These are phyloP conservation scores for Nasonovia ribisnigri DNA, from an alignment of 2,888 invertebrate genomes.

Conservation along the genomic window DNA sequence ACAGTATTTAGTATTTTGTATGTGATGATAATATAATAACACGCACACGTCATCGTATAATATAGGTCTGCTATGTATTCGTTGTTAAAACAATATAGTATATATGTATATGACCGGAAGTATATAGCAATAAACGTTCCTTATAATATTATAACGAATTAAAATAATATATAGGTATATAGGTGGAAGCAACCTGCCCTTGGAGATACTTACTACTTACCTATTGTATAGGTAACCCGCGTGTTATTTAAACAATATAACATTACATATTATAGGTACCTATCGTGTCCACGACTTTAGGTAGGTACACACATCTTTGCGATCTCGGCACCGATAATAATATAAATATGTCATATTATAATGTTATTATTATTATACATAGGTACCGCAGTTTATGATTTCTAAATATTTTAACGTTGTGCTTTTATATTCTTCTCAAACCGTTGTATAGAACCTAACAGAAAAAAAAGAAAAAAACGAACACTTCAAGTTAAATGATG, in stretches of 20 bases:
- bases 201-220: background rate
- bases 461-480: slow-evolving; percentile 26
- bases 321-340: background rate
- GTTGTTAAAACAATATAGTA: background rate
- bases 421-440: background rate
- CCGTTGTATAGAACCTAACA: background rate
- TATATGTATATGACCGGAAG: background rate
- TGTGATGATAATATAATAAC: background rate
- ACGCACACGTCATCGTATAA: background rate
- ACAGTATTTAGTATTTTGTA: too few species aligned
- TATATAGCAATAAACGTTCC: background rate
- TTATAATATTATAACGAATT: background rate
- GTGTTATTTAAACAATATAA: background rate
- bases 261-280: background rate
- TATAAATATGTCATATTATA: background rate
- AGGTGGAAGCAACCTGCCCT: background rate
- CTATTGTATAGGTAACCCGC: too few species aligned
- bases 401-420: background rate
- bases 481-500: slow-evolving; percentile 47
- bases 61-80: background rate
- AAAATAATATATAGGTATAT: background rate
- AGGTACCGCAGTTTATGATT: background rate
- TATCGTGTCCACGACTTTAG: background rate
- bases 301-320: background rate
- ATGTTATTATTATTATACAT: background rate